phyloP scores from a whole-genome alignment of 2,113 vertebrate genomes.

The Coryphaenoides rupestris region DNA sequence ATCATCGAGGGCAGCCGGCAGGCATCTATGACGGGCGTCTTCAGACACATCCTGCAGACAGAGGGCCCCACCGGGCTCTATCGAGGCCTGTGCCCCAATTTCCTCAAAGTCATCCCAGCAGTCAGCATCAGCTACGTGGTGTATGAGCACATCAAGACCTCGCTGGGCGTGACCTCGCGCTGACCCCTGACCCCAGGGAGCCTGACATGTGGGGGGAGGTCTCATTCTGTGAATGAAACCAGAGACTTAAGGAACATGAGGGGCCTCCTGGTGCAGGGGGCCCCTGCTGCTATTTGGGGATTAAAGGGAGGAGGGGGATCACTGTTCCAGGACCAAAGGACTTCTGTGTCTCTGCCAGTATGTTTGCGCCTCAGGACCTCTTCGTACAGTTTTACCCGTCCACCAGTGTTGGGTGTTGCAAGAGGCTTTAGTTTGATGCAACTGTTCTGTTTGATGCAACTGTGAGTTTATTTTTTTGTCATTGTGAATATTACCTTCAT shows the following conservation, averaged over 20 bases:
- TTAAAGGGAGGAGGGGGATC: no score
- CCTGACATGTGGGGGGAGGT: conserved; percentile 55
- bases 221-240: conserved; percentile 96
- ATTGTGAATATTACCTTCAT: no score
- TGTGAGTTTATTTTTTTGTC: no score
- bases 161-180: conserved; percentile 87
- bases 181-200: conserved; percentile 65
- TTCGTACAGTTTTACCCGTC: no score
- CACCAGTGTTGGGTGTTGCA: no score
- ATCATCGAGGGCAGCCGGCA: conserved; percentile 72
- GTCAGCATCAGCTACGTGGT: conserved; percentile 99
- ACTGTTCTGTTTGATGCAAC: no score
- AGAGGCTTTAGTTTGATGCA: no score
- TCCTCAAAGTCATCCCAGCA: conserved; percentile 95
- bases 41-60: conserved; percentile 87
- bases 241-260: conserved; percentile 32
- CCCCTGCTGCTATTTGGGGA: no score
- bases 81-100: conserved; percentile 92
- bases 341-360: no score
- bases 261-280: not conserved
- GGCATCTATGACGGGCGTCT: conserved; percentile 85
- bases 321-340: no score
- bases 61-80: conserved; percentile 91
- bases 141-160: conserved; percentile 92
- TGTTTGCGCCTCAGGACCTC: no score